Evolutionary conservation across 2,797 vertebrate genomes (phyloP), one percentile per base, ranked within the genome.

Genomic region (Melanotaenia nigrans): DNA sequence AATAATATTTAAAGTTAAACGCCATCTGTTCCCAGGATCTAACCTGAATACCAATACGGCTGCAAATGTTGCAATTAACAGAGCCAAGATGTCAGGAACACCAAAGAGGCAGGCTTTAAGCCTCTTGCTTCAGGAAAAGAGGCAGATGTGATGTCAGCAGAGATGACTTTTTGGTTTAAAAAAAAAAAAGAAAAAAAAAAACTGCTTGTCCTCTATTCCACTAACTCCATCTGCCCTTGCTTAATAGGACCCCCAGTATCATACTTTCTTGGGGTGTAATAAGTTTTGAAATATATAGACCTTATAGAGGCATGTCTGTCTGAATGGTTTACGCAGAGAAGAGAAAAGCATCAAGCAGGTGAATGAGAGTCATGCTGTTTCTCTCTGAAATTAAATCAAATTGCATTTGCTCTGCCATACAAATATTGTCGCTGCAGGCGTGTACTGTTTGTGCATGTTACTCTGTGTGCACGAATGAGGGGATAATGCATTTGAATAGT

Each of bases 1-100:
- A 87, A 92, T 93, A 92, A 92, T 92, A 91, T 92, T 92, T 92
- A 91, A 92, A 90, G 88, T 87, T 90, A 91, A 93, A 88, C 69
- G 58, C 94, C 93, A 94, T 93, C 92, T 94, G 94, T 90, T 92
- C 77, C 71, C 65, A 18, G 58, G 16, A 71, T 73, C 71, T 73
- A 63, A 60, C 38, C 61, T 85, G 85, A 92, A 92, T 89, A 90
- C 82, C 84, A 90, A 91, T 84, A 82, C 20, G 38, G 71, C 78
- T 71, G 65, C 78, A 76, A 92, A 85, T 75, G 54, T 84, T 81
- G 89, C 87, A 92, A 93, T 93, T 92, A 94, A 87, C 73, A 8
- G 67, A 89, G 71, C 85, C 85, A 84, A 88, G 89, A 88, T 92
- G 88, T 90, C 83, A 85, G 83, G 58, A 86, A 79, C 68, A 30